These are phyloP conservation scores for Strigamia maritima DNA, from an alignment of 2,888 invertebrate genomes.

Conservation along the genomic window DNA sequence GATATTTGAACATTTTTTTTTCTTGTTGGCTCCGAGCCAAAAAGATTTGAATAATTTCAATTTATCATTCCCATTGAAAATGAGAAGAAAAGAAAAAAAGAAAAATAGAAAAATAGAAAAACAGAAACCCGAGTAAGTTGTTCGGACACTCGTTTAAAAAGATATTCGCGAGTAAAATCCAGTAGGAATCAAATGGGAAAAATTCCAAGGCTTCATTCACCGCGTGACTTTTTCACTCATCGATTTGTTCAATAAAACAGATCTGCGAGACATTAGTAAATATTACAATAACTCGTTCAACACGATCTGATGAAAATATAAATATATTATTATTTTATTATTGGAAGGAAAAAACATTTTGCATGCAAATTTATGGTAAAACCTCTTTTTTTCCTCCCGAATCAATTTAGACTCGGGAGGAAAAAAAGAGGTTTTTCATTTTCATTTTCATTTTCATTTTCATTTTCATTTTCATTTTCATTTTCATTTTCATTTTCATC, in stretches of 20 bases:
- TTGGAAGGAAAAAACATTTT: neutral
- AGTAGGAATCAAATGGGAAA: neutral
- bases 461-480: too few relatives aligned
- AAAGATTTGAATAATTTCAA: slow-evolving; percentile 15
- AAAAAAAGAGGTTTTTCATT: neutral
- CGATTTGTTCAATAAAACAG: neutral
- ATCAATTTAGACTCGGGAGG: too few relatives aligned
- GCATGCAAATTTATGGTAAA: slow-evolving; percentile 15
- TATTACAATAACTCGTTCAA: neutral
- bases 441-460: neutral
- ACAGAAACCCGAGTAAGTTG: neutral
- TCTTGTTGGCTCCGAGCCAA: neutral
- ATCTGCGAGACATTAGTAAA: neutral
- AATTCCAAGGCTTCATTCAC: neutral
- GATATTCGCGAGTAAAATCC: slow-evolving; percentile 1
- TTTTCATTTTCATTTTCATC: slow-evolving; percentile 4
- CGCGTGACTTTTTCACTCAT: neutral
- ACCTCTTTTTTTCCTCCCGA: too few relatives aligned
- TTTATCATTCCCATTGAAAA: neutral
- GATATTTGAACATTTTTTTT: neutral
- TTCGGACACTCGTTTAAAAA: neutral
- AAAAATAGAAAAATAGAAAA: neutral
- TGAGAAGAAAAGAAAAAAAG: neutral
- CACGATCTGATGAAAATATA: neutral
- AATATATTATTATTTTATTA: too few relatives aligned